Base-by-base conservation (phyloP, 2,113 vertebrate species). In the Amphiprion ocellaris region DNA sequence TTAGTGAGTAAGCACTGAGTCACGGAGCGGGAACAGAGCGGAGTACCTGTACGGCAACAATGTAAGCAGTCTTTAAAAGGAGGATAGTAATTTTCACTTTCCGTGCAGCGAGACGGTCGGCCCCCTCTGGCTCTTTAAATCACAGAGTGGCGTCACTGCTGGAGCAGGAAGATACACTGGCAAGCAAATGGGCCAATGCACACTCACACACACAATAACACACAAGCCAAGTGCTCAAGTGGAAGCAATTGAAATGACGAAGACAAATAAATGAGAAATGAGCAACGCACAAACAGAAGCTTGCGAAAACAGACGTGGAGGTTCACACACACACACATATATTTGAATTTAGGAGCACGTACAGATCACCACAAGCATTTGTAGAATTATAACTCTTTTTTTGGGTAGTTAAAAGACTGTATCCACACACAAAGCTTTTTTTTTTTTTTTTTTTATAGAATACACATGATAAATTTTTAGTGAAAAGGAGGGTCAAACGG, bases 81-180 rank as follows among this genome's bases (percentile, higher is more conserved):
- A 88, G 62, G 24, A 83, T 37, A 53, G 87, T 85, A 82, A 90
- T 92, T 91, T 90, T 92, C 87, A 92, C 89, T 90, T 90, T 91
- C 86, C 63, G 53, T 16, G 4, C 55, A 81, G 62, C 11, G 53
- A 87, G 85, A 88, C 83, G 4, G 28, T 23, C 44, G 11, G 24
- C 41, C 61, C 71, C 74, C 54, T 74, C 73, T n/a, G 55, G 76
- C 75, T 74, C 68, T 87, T 81, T 84, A 83, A 87, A 87, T 89
- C 85, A 81, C 78, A 63, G 74, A 66, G 63, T 54, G 70, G 73
- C 74, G 52, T 82, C 87, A 82, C 65, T 14, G 39, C 58, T n/a
- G 19, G 30, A 70, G 54, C 70, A 68, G 61, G 50, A 74, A 69
- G 49, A 81, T 21, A 54, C 12, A 17, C 83, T 1, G 33, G 60